A percentile compares a stretch with the other conserved stretches of the same genome.
Evolutionary conservation across 2,888 invertebrate genomes (phyloP).

Genomic region (Spilarctia lutea): DNA sequence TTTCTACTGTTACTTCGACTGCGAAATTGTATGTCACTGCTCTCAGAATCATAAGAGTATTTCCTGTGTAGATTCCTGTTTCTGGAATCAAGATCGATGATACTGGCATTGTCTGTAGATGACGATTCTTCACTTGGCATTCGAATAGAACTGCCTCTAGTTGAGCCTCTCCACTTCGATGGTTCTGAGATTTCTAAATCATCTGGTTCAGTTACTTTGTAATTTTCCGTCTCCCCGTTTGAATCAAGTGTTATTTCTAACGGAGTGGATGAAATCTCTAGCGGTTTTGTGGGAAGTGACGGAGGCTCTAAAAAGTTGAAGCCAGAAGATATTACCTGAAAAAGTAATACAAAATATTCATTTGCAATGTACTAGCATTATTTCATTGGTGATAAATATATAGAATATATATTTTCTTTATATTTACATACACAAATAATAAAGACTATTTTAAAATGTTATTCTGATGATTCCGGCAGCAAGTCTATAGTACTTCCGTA

Average conservation of each 20-base stretch:
- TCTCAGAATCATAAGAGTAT: slow-evolving; percentile 75
- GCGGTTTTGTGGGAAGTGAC: slow-evolving; percentile 68
- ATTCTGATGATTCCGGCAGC: too few relatives aligned
- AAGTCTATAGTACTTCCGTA: too few relatives aligned
- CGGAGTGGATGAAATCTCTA: slow-evolving; percentile 81
- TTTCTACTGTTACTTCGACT: slow-evolving; percentile 64
- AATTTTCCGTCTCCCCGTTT: slow-evolving; percentile 70
- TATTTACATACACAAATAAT: too few relatives aligned
- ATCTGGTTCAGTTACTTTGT: slow-evolving; percentile 85
- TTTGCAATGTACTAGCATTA: neutral
- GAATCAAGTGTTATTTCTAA: slow-evolving; percentile 70
- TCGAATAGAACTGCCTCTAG: slow-evolving; percentile 88
- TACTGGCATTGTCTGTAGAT: slow-evolving; percentile 80
- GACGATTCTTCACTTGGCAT: slow-evolving; percentile 87
- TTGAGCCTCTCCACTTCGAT: slow-evolving; percentile 89
- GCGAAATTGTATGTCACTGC: slow-evolving; percentile 66
- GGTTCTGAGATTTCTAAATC: slow-evolving; percentile 85
- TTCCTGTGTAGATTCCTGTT: slow-evolving; percentile 67
- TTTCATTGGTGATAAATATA: neutral
- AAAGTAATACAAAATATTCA: slow-evolving; percentile 1
- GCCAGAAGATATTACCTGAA: slow-evolving; percentile 81
- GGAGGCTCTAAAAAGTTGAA: slow-evolving; percentile 74
- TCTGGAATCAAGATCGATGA: slow-evolving; percentile 77
- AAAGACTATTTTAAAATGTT: too few relatives aligned
- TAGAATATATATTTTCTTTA: too few relatives aligned